Conservation (phyloP, 2,113 vertebrate species). For the Sinocyclocheilus anophthalmus region DNA sequence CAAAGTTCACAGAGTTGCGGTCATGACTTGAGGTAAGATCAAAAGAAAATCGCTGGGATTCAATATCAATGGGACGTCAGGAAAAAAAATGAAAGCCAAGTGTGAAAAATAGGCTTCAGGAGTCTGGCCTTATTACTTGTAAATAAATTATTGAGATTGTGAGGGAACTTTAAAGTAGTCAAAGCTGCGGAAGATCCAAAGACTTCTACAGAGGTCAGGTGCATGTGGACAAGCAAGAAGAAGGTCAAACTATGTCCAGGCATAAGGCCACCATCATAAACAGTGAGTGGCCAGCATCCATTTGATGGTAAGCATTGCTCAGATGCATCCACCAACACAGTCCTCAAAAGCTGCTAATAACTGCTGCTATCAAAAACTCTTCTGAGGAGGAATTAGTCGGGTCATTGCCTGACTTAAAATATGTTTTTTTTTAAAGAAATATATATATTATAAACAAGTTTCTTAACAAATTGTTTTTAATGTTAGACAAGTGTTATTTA, state of each 20-base stretch:
- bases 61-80: slow-evolving; percentile 23
- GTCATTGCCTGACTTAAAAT: neutral
- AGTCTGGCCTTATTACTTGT: slow-evolving; percentile 19
- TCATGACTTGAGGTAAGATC: slow-evolving; percentile 31
- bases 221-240: neutral
- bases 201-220: slow-evolving; percentile 43
- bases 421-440: too few species aligned
- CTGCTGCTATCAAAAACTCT: neutral
- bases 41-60: slow-evolving; percentile 14
- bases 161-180: slow-evolving; percentile 13
- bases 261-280: neutral
- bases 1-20: slow-evolving; percentile 18
- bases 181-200: slow-evolving; percentile 13
- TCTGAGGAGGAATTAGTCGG: neutral
- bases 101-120: slow-evolving; percentile 15
- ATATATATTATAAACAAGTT: too few species aligned
- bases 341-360: neutral
- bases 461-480: too few species aligned
- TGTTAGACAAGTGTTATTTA: too few species aligned
- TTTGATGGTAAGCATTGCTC: neutral
- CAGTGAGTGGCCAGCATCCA: neutral
- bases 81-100: slow-evolving; percentile 2
- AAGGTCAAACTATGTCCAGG: neutral
- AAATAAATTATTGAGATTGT: slow-evolving; percentile 8
- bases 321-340: neutral